Conservation (phyloP, 2,797 vertebrate species). For the Sebastes steindachneri region DNA sequence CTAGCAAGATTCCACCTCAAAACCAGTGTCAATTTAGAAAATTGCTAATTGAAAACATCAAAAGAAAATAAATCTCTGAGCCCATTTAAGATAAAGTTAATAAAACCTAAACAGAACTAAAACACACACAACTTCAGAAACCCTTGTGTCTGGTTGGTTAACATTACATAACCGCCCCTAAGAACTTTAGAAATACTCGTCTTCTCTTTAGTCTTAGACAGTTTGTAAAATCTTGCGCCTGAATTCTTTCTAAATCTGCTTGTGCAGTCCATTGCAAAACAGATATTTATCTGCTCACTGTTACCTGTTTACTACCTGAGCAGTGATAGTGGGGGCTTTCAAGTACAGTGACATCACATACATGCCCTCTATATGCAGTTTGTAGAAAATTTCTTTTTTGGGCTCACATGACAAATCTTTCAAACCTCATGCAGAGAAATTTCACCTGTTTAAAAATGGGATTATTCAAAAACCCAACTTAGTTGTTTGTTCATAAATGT, state of each 20-base stretch:
- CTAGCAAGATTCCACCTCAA: neutral
- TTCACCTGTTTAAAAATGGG: neutral
- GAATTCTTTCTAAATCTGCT: neutral
- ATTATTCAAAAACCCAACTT: neutral
- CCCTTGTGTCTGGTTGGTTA: neutral
- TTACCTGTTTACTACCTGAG: neutral
- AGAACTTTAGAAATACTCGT: neutral
- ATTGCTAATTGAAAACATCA: neutral
- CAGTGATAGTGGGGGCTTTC: neutral
- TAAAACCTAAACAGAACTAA: neutral
- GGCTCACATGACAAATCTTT: neutral
- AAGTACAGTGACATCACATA: neutral
- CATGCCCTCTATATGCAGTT: neutral
- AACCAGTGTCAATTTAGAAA: neutral
- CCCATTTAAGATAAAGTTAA: neutral
- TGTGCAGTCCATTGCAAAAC: neutral
- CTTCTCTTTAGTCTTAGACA: neutral
- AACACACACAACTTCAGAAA: neutral
- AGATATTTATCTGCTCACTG: neutral
- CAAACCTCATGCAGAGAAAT: neutral
- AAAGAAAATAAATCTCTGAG: neutral
- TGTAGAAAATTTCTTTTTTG: neutral
- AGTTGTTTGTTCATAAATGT: neutral
- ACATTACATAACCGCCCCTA: neutral
- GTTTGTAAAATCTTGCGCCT: neutral